phyloP scores from a whole-genome alignment of 2,888 invertebrate species.

The Archips crataeganus region DNA sequence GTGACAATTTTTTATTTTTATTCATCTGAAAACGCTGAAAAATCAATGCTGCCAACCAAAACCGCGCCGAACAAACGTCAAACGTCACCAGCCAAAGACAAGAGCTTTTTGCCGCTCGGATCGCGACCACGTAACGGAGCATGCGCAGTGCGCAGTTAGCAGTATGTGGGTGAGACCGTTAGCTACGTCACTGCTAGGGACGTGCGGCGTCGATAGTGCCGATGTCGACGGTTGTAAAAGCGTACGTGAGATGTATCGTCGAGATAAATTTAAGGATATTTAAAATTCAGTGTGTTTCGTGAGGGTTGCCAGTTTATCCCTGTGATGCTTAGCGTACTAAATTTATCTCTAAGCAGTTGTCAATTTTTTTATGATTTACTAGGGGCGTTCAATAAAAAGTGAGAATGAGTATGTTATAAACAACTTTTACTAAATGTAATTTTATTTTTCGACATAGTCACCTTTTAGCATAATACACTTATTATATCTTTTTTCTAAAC shows the following conservation, averaged over 20 bases:
- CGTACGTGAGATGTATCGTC: not conserved
- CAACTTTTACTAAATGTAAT: too few species aligned
- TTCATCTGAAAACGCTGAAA: not conserved
- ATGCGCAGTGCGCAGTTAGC: constrained; percentile 70
- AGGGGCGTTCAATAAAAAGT: too few species aligned
- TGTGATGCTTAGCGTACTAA: too few species aligned
- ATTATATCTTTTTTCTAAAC: too few species aligned
- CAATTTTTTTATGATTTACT: too few species aligned
- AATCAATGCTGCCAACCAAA: not conserved
- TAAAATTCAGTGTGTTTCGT: too few species aligned
- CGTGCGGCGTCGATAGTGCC: constrained; percentile 44
- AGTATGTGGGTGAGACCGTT: constrained; percentile 85
- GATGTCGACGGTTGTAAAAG: constrained; percentile 19
- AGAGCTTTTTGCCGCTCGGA: constrained; percentile 51
- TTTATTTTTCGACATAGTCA: too few species aligned
- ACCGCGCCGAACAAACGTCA: constrained; percentile 16
- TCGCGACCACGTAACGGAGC: constrained; percentile 78
- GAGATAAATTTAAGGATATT: not conserved
- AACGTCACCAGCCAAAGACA: constrained; percentile 12
- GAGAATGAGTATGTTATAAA: too few species aligned
- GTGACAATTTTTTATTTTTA: too few species aligned
- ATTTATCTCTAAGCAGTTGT: too few species aligned
- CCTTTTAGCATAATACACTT: too few species aligned
- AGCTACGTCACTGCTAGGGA: constrained; percentile 74
- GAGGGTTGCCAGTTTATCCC: too few species aligned